Evolutionary conservation across 1,140 invertebrate species (phyloP).

Genomic region (Pseudachorutes palmiensis): DNA sequence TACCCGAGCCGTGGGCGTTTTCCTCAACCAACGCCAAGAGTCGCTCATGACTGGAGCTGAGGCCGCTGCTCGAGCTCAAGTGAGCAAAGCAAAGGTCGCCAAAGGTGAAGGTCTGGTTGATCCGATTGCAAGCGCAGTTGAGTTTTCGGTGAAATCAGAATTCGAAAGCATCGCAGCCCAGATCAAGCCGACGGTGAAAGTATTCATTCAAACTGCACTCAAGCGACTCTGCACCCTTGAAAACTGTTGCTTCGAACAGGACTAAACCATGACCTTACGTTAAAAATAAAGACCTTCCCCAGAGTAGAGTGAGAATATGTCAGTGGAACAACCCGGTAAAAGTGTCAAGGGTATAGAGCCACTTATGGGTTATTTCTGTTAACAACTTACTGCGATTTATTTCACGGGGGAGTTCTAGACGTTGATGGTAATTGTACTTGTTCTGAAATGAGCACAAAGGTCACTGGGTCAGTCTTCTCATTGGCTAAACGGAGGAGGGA

Average conservation of each 20-base stretch:
- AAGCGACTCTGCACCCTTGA: neutral
- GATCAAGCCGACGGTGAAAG: neutral
- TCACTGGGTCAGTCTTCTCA: neutral
- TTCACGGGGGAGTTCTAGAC: neutral
- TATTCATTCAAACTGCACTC: constrained; percentile 1
- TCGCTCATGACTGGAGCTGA: neutral
- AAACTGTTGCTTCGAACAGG: neutral
- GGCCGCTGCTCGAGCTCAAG: neutral
- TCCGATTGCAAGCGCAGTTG: neutral
- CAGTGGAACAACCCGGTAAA: no score
- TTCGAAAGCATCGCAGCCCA: neutral
- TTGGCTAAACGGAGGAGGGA: neutral
- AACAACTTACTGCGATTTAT: no score
- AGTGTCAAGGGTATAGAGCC: no score
- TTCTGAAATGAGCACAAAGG: neutral
- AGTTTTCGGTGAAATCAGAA: neutral
- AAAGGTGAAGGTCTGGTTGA: neutral
- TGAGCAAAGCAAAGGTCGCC: neutral
- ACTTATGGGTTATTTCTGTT: no score
- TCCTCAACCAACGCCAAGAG: neutral
- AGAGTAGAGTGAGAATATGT: no score
- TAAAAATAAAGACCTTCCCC: neutral
- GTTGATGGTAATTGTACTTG: constrained; percentile 1
- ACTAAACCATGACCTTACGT: neutral
- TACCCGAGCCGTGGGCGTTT: neutral